Evolutionary conservation across 2,888 invertebrate species (phyloP), one percentile per base, ranked within the genome.

Genomic region (Sarcophaga subvicina): DNA sequence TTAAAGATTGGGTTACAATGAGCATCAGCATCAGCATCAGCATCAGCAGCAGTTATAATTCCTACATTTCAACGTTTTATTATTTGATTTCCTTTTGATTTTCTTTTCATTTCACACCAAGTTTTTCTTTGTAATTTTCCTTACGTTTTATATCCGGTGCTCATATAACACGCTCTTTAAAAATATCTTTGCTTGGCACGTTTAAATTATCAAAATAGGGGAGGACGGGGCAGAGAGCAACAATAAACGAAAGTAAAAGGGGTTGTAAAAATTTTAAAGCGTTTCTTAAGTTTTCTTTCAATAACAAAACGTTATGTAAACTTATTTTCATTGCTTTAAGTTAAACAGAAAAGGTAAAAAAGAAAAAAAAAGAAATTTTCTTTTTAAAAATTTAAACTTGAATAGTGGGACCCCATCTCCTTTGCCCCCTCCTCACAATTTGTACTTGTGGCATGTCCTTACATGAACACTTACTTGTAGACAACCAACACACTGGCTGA

Each of bases 131-230:
- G 59, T 37, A 37, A 37, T 37, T 45, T 59, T 37, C 49, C 66
- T 77, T 72, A 47, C 71, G 60, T 83, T 77, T 71, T 45, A 81
- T 66, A 80, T 81, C 25, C 75, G 37, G 8, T 17, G 71, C 84
- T 82, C 84, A 80, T 79, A 79, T 79, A 80, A 25, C 37, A 37
- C 75, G 87, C 84, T 69, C 79, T 76, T 84, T 72, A 72, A 82
- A 76, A 82, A 70, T 71, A 71, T 47, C 54, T 11, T 5, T 62
- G 25, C 20, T 66, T 45, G 37, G 49, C 75, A 76, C 70, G 75
- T 84, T 87, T 79, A 22, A 64, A 59, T 71, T 71, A 86, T 83
- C 60, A 76, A 54, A 54, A 54, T 0, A 17, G 4, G 49, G 49
- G 14, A 2, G 14, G 14, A 14, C 11, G 37, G 45, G 45, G 62